Conservation (phyloP, 2,113 vertebrate genomes). For the Neolamprologus fasciatus region DNA sequence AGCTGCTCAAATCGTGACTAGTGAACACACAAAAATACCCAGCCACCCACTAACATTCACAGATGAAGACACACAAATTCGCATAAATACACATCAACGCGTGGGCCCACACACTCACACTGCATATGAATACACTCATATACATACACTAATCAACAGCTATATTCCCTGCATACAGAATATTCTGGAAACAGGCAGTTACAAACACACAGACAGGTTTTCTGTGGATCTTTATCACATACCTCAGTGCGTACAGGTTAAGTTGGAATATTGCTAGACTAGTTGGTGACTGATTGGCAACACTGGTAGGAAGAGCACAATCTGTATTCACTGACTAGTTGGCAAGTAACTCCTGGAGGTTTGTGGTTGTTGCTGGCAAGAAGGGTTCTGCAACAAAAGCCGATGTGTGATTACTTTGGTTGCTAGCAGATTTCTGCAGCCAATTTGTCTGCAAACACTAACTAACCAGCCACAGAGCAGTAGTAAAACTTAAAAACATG, state of each 20-base stretch:
- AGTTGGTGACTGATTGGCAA: neutral
- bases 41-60: neutral
- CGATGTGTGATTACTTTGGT: neutral
- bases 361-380: neutral
- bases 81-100: neutral
- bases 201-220: neutral
- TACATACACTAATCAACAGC: neutral
- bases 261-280: neutral
- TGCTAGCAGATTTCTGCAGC: neutral
- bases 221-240: neutral
- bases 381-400: neutral
- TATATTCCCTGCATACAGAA: neutral
- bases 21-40: conserved; percentile 2
- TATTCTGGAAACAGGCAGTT: neutral
- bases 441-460: neutral
- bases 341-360: neutral
- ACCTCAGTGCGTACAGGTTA: neutral
- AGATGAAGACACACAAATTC: neutral
- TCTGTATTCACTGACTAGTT: neutral
- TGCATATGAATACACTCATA: neutral
- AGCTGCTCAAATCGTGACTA: conserved; percentile 40
- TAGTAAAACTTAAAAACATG: neutral
- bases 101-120: neutral
- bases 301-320: no score
- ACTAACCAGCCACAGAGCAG: neutral